phyloP scores from a whole-genome alignment of 2,888 invertebrate genomes.

The Apamea monoglypha region DNA sequence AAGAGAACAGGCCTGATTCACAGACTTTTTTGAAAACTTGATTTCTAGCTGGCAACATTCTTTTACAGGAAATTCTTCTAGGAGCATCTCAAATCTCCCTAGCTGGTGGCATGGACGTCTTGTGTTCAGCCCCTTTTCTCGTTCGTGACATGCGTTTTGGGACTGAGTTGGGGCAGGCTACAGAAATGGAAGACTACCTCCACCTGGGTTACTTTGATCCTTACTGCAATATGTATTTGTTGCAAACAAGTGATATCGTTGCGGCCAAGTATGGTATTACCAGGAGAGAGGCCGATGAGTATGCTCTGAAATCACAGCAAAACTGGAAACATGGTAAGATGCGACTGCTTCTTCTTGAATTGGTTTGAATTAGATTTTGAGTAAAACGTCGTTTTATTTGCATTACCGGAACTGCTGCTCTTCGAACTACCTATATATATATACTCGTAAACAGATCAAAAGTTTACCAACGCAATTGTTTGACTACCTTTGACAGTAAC shows the following conservation, averaged over 20 bases:
- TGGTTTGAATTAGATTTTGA: background rate
- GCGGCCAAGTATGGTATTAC: slow-evolving; percentile 38
- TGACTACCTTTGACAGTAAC: background rate
- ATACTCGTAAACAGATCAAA: background rate
- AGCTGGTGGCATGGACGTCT: slow-evolving; percentile 33
- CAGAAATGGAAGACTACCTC: slow-evolving; percentile 15
- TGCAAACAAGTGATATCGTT: slow-evolving; percentile 34
- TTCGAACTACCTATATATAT: too few species aligned
- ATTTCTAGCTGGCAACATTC: background rate
- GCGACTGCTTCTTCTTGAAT: slow-evolving; percentile 75
- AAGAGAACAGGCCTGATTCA: background rate
- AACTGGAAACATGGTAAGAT: slow-evolving; percentile 56
- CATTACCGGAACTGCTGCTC: background rate
- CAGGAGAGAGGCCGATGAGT: slow-evolving; percentile 44
- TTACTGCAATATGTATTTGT: slow-evolving; percentile 23
- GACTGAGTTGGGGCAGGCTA: slow-evolving; percentile 4
- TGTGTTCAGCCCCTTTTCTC: slow-evolving; percentile 21
- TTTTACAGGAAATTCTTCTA: slow-evolving; percentile 3
- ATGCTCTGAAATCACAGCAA: slow-evolving; percentile 51
- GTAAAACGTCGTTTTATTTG: background rate
- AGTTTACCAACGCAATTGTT: background rate
- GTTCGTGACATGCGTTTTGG: slow-evolving; percentile 31
- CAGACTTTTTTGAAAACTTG: background rate
- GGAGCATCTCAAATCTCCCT: slow-evolving; percentile 9
- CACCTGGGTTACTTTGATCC: slow-evolving; percentile 13